Percentiles rank a stretch among this genome's conserved stretches.
These are phyloP conservation scores for Nomada fucata DNA, from an alignment of 2,888 invertebrate species.

Conservation along the genomic window DNA sequence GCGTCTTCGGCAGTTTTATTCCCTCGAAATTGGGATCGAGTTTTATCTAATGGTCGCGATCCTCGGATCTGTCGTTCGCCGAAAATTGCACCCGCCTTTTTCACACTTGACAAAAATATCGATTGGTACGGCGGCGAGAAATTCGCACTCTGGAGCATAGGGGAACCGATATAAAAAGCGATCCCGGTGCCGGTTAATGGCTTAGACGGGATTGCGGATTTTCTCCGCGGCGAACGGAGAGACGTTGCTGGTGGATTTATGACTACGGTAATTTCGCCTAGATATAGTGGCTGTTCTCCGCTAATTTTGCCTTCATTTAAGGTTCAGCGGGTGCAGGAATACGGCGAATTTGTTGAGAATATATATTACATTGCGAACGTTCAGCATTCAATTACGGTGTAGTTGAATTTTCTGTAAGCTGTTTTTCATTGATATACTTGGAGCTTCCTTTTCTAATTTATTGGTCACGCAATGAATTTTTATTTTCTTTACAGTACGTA, in stretches of 20 bases:
- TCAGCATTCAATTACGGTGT: no score
- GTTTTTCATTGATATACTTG: no score
- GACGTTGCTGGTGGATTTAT: not conserved
- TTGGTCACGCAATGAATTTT: no score
- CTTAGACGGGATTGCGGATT: not conserved
- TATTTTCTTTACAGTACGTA: no score
- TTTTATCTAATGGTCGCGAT: not conserved
- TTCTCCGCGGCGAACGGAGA: not conserved
- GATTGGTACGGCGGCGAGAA: not conserved
- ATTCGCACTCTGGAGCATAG: not conserved
- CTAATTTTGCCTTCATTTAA: not conserved
- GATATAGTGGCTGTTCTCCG: not conserved
- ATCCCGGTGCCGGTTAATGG: conserved; percentile 3
- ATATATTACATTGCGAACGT: no score
- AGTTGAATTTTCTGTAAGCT: no score
- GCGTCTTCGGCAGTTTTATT: not conserved
- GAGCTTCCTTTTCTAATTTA: no score
- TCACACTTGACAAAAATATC: not conserved
- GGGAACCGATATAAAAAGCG: not conserved
- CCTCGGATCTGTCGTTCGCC: not conserved
- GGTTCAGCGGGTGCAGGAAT: no score
- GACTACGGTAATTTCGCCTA: not conserved
- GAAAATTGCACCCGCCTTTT: not conserved
- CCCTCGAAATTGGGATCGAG: not conserved
- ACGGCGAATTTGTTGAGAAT: no score